phyloP scores from a whole-genome alignment of 2,113 vertebrate genomes.

The Hippolais icterina region DNA sequence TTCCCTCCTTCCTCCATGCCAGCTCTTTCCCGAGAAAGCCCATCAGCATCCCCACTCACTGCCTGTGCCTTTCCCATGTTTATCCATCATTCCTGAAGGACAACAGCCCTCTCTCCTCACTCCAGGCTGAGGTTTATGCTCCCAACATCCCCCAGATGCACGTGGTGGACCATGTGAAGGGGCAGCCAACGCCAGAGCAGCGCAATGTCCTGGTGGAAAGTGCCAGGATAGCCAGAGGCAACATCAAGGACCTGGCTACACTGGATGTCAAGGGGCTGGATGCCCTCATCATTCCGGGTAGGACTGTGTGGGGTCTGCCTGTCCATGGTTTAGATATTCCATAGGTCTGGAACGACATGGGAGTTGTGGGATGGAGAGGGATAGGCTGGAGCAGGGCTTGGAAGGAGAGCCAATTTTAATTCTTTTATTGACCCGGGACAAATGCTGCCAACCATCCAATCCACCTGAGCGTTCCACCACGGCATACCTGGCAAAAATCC shows the following conservation, averaged over 20 bases:
- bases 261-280: conserved; percentile 78
- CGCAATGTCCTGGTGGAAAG: conserved; percentile 87
- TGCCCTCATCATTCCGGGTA: conserved; percentile 87
- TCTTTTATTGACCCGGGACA: not conserved
- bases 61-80: rapidly evolving
- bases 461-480: not conserved
- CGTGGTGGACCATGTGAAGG: conserved; percentile 83
- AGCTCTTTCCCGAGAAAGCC: not conserved
- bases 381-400: not conserved
- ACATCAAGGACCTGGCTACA: conserved; percentile 81
- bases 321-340: not conserved
- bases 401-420: not conserved
- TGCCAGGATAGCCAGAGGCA: conserved; percentile 83
- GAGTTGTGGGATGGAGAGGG: not conserved
- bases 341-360: not conserved
- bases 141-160: conserved; percentile 87
- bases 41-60: not conserved
- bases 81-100: not conserved
- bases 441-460: not conserved
- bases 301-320: not conserved
- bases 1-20: not conserved
- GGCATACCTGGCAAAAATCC: not conserved
- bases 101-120: not conserved
- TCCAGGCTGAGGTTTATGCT: conserved; percentile 83
- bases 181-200: conserved; percentile 77